Evolutionary conservation across 2,888 invertebrate species (phyloP).

Genomic region (Ariolimax columbianus): DNA sequence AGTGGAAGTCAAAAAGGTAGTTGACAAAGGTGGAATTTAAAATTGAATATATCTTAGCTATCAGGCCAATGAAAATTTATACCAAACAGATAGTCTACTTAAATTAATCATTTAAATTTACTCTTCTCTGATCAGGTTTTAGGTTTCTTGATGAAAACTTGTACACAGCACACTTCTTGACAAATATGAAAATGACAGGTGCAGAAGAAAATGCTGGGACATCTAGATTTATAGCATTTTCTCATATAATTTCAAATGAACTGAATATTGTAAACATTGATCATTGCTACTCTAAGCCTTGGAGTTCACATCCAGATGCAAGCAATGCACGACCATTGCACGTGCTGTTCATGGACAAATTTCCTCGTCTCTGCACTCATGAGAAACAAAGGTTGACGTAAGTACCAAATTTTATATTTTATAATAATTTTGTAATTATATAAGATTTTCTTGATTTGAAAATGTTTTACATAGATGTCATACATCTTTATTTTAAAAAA

Average conservation of each 20-base stretch:
- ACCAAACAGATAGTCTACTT: no score
- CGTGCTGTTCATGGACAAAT: conserved; percentile 78
- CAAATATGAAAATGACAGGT: conserved; percentile 22
- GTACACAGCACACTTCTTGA: not conserved
- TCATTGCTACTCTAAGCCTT: conserved; percentile 86
- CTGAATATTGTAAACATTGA: conserved; percentile 80
- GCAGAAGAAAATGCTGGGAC: conserved; percentile 8
- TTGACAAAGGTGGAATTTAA: no score
- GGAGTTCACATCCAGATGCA: conserved; percentile 85
- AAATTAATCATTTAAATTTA: not conserved
- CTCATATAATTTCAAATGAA: conserved; percentile 48
- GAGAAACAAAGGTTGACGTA: conserved; percentile 45
- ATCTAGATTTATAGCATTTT: conserved; percentile 44
- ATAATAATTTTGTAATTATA: no score
- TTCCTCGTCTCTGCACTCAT: conserved; percentile 52
- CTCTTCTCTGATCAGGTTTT: not conserved
- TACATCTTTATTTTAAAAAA: no score
- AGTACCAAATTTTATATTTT: not conserved
- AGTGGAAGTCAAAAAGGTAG: no score
- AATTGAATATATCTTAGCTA: no score
- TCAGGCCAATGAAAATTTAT: no score
- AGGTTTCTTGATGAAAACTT: not conserved
- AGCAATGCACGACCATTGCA: conserved; percentile 82
- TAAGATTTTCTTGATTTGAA: no score
- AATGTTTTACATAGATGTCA: no score